phyloP scores from a whole-genome alignment of 2,113 vertebrate species.

The Eidolon helvum region DNA sequence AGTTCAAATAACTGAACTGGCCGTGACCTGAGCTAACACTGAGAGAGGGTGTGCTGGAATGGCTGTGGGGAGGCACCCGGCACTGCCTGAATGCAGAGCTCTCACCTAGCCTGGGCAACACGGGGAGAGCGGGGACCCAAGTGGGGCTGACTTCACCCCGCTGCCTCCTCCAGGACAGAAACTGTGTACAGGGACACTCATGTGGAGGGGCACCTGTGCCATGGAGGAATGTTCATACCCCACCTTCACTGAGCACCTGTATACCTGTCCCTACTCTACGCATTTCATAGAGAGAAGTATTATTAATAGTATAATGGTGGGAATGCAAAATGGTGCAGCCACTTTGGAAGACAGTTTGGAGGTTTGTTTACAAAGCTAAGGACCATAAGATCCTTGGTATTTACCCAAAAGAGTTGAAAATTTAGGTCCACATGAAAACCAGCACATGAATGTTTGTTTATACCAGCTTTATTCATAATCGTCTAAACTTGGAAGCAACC shows the following conservation, averaged over 20 bases:
- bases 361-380: neutral
- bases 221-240: neutral
- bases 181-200: neutral
- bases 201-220: neutral
- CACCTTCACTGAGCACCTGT: neutral
- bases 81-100: slow-evolving; percentile 68
- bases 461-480: neutral
- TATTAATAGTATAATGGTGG: rapidly evolving
- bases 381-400: rapidly evolving
- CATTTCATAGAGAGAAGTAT: neutral
- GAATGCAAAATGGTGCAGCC: neutral
- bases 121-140: slow-evolving; percentile 45
- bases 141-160: slow-evolving; percentile 1
- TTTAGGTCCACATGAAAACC: neutral
- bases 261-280: neutral
- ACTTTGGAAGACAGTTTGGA: neutral
- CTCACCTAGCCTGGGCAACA: slow-evolving; percentile 71
- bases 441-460: rapidly evolving
- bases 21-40: slow-evolving; percentile 77
- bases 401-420: neutral
- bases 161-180: neutral
- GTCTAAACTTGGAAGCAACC: neutral
- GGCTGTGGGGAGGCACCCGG: slow-evolving; percentile 73
- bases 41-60: slow-evolving; percentile 77
- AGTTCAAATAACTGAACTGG: slow-evolving; percentile 77